These are phyloP conservation scores for Pissodes strobi DNA, from an alignment of 1,140 invertebrate genomes.

Conservation along the genomic window DNA sequence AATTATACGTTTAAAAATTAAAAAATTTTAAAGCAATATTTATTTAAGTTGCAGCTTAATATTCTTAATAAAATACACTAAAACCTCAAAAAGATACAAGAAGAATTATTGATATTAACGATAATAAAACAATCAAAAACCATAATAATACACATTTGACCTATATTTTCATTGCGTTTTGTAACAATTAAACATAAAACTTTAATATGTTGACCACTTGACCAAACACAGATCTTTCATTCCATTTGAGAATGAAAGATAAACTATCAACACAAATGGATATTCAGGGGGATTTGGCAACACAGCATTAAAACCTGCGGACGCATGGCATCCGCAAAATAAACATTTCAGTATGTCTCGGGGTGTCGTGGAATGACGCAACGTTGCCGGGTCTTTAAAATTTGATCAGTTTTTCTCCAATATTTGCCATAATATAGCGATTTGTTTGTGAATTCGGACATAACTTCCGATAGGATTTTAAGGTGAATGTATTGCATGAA, in stretches of 20 bases:
- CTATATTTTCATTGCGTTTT: too few species aligned
- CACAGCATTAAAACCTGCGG: not conserved
- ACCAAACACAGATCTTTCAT: too few species aligned
- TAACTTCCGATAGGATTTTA: not conserved
- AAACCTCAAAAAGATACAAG: too few species aligned
- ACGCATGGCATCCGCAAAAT: slow-evolving; percentile 31
- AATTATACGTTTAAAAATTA: too few species aligned
- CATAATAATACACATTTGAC: too few species aligned
- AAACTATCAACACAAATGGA: not conserved
- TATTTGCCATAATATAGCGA: not conserved
- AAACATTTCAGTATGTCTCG: slow-evolving; percentile 28
- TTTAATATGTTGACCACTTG: too few species aligned
- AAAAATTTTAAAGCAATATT: too few species aligned
- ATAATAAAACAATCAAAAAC: too few species aligned
- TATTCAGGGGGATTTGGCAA: not conserved
- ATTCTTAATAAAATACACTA: too few species aligned
- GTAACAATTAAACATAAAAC: too few species aligned
- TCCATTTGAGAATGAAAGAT: not conserved
- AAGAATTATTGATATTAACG: too few species aligned
- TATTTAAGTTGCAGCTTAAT: too few species aligned
- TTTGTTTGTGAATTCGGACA: not conserved
- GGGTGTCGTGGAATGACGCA: slow-evolving; percentile 3
- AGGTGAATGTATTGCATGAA: slow-evolving; percentile 40
- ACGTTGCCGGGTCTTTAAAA: slow-evolving; percentile 9
- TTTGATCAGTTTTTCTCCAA: slow-evolving; percentile 5